These are phyloP conservation scores for Microtus ochrogaster DNA, from an alignment of 2,113 vertebrate genomes.

Conservation along the genomic window DNA sequence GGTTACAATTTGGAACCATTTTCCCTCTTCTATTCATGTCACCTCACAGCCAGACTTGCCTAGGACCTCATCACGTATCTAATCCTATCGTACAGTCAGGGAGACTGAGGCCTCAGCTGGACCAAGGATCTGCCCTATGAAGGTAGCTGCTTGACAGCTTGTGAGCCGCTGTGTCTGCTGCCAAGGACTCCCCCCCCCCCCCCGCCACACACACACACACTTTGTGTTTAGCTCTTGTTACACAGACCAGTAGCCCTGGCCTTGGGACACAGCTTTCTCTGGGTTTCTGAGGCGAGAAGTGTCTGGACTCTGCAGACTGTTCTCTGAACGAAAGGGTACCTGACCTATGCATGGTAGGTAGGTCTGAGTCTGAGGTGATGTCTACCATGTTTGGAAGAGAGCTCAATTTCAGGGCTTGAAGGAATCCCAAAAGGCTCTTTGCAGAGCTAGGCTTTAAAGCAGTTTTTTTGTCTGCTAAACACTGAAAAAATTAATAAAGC, in stretches of 20 bases:
- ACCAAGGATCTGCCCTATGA: neutral
- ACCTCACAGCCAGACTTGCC: neutral
- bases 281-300: neutral
- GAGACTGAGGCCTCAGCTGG: neutral
- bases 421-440: neutral
- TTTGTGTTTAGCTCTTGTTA: neutral
- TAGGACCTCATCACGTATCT: neutral
- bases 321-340: neutral
- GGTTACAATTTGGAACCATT: neutral
- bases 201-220: neutral
- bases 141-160: neutral
- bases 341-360: rapidly evolving
- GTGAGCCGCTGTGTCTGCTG: neutral
- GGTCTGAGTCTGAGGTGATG: neutral
- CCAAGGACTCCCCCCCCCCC: neutral
- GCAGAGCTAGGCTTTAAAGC: neutral
- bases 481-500: neutral
- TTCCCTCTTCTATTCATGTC: neutral
- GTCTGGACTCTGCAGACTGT: neutral
- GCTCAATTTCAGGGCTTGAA: neutral
- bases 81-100: neutral
- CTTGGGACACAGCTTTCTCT: conserved; percentile 44
- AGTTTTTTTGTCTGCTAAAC: neutral
- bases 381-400: neutral
- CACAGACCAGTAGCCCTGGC: neutral